These are phyloP conservation scores for Ptychoptera albimana DNA, from an alignment of 2,888 invertebrate genomes.

Conservation along the genomic window DNA sequence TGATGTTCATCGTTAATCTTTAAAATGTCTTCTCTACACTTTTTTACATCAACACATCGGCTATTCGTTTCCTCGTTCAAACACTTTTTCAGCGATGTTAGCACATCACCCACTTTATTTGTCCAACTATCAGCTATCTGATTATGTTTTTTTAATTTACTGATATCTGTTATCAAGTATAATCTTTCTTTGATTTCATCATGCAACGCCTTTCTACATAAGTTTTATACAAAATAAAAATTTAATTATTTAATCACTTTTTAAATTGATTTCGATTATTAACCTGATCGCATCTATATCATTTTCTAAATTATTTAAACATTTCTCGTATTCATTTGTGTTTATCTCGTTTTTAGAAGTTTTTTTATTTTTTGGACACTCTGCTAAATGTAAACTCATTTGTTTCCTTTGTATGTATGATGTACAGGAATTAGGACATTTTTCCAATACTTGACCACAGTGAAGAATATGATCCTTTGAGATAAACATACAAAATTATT, in stretches of 20 bases:
- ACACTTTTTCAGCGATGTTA: conserved; percentile 32
- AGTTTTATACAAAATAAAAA: no score
- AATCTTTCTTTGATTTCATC: conserved; percentile 29
- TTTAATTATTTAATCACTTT: conserved; percentile 16
- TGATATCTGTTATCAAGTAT: conserved; percentile 28
- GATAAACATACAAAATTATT: neutral
- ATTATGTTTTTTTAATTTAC: conserved; percentile 27
- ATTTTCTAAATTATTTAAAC: conserved; percentile 21
- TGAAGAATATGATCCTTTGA: conserved; percentile 45
- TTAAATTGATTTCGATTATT: conserved; percentile 15
- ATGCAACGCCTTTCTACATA: conserved; percentile 17
- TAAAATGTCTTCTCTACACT: conserved; percentile 36
- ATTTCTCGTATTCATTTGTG: conserved; percentile 13
- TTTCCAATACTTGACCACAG: conserved; percentile 55
- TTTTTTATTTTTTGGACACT: conserved; percentile 25
- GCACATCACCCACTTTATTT: conserved; percentile 19
- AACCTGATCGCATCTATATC: conserved; percentile 18
- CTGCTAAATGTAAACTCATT: conserved; percentile 38
- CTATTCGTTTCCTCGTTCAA: conserved; percentile 36
- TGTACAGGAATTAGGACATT: conserved; percentile 52
- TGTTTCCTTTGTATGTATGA: conserved; percentile 51
- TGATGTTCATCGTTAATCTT: conserved; percentile 23
- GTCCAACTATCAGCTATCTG: conserved; percentile 26
- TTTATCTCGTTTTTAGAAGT: neutral
- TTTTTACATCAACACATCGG: conserved; percentile 34